Evolutionary conservation across 2,888 invertebrate genomes (phyloP).

Genomic region (Ypsolopha scabrella): DNA sequence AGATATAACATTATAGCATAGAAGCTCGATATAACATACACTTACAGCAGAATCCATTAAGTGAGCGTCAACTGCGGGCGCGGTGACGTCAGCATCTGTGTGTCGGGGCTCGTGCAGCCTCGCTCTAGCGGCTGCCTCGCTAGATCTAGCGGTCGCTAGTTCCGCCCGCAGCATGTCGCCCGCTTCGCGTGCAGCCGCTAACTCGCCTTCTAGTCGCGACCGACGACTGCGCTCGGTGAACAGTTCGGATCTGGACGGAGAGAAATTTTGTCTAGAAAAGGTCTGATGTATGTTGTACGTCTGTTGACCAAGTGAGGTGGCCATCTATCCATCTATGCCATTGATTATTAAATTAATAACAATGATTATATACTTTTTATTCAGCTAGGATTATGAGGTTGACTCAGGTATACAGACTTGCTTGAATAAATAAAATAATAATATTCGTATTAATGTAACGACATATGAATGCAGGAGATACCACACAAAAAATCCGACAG

Average conservation of each 20-base stretch:
- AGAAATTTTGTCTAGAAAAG: not conserved
- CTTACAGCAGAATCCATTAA: conserved; percentile 22
- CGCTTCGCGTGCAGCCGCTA: conserved; percentile 18
- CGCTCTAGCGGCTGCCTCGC: conserved; percentile 17
- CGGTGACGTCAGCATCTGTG: conserved; percentile 13
- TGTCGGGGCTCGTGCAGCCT: conserved; percentile 17
- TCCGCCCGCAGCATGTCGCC: conserved; percentile 7
- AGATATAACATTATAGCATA: no score
- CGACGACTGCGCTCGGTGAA: conserved; percentile 51
- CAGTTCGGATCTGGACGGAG: conserved; percentile 34
- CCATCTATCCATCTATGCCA: no score
- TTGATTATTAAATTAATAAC: no score
- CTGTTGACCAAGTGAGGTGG: no score
- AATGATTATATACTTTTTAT: no score
- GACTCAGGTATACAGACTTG: no score
- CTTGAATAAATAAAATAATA: no score
- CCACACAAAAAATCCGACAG: no score
- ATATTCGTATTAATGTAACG: no score
- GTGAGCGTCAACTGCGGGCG: conserved; percentile 16
- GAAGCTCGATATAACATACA: conserved; percentile 1
- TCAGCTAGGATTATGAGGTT: no score
- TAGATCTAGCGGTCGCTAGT: conserved; percentile 3
- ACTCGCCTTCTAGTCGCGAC: conserved; percentile 42
- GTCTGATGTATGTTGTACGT: no score
- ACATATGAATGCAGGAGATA: no score